phyloP scores from a whole-genome alignment of 2,113 vertebrate species.

The Oreotrochilus melanogaster region DNA sequence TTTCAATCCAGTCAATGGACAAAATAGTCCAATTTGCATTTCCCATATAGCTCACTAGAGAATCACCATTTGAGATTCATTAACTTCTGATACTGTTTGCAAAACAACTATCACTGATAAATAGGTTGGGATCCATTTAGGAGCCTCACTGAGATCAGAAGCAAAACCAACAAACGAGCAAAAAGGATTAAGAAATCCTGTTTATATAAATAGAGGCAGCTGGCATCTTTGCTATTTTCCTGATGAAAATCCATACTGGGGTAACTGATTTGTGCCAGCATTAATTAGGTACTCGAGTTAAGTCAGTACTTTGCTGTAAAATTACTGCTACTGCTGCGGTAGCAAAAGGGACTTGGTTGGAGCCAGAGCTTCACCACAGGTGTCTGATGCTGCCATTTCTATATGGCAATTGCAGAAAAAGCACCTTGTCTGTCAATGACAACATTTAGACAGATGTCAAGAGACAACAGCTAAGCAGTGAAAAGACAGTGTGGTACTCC shows the following conservation, averaged over 20 bases:
- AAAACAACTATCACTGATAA: conserved; percentile 35
- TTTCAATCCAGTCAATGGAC: neutral
- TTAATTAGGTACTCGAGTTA: conserved; percentile 59
- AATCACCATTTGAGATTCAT: conserved; percentile 43
- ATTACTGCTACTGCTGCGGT: neutral
- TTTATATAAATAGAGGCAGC: conserved; percentile 58
- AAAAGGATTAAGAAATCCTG: conserved; percentile 36
- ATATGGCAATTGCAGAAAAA: neutral
- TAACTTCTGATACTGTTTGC: conserved; percentile 49
- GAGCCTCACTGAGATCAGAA: conserved; percentile 35
- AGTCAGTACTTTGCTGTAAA: conserved; percentile 37
- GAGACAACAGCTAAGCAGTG: neutral
- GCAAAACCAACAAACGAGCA: neutral
- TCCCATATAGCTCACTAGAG: conserved; percentile 11
- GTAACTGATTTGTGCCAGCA: conserved; percentile 19
- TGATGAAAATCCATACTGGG: conserved; percentile 41
- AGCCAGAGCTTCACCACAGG: neutral
- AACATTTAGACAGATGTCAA: neutral
- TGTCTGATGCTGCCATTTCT: neutral
- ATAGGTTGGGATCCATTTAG: conserved; percentile 25
- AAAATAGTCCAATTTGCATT: conserved; percentile 4
- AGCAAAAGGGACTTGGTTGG: neutral
- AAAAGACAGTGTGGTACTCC: neutral
- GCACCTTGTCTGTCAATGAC: neutral
- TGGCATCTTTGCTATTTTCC: conserved; percentile 45